Conservation (phyloP, 37 sponge, comb jelly and placozoan genomes). For the Tethya wilhelma region DNA sequence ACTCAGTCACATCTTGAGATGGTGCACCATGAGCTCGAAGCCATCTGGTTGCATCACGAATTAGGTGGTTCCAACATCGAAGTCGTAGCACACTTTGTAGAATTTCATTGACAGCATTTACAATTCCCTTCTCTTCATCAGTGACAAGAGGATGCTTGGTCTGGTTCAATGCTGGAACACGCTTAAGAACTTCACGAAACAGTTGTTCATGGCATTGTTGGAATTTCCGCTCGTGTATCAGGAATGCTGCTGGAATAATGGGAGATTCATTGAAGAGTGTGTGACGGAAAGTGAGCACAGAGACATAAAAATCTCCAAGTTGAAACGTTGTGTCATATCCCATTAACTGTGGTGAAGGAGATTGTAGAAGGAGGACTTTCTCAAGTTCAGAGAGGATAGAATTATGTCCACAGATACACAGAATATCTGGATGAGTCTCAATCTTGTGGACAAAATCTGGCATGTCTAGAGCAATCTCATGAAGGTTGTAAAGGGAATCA, state of each 20-base stretch:
- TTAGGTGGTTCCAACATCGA: slow-evolving; percentile 40
- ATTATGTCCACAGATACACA: background rate
- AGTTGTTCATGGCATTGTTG: slow-evolving; percentile 8
- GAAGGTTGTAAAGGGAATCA: background rate
- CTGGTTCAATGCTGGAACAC: no score
- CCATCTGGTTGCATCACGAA: slow-evolving; percentile 27
- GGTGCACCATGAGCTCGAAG: slow-evolving; percentile 27
- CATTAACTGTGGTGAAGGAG: no score
- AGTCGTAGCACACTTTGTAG: slow-evolving; percentile 1
- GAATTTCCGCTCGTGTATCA: no score
- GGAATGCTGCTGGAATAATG: no score
- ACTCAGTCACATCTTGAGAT: background rate
- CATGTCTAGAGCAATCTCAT: background rate
- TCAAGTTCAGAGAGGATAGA: background rate
- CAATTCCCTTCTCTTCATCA: no score
- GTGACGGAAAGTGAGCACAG: background rate
- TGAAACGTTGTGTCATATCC: slow-evolving; percentile 1
- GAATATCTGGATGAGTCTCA: no score
- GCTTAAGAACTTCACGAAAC: background rate
- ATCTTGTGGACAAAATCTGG: no score
- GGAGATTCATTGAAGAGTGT: no score
- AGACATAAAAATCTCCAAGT: background rate
- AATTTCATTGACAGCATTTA: no score
- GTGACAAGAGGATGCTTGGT: no score
- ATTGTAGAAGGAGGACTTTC: background rate